A percentile compares a stretch with the other conserved stretches of the same genome.
phyloP scores from a whole-genome alignment of 2,888 invertebrate species.

The Sinopyrophorus schimmeli region DNA sequence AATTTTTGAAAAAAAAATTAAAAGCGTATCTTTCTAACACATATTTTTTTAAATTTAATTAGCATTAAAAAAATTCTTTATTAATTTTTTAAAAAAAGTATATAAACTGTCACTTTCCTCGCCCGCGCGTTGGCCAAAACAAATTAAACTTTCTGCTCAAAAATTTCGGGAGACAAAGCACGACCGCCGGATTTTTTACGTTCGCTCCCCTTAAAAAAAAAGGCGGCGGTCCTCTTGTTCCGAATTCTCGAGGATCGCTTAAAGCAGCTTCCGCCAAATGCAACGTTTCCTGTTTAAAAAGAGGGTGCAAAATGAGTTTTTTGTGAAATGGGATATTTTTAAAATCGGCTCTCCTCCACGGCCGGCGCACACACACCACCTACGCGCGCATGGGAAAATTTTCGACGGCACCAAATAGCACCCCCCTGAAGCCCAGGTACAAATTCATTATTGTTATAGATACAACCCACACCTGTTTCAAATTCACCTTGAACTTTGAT shows the following conservation, averaged over 20 bases:
- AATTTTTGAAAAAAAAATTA: too few species aligned
- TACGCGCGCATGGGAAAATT: constrained; percentile 38
- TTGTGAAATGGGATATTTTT: constrained; percentile 51
- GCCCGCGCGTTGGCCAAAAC: too few species aligned
- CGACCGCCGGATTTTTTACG: too few species aligned
- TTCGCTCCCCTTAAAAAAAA: too few species aligned
- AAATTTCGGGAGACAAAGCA: too few species aligned
- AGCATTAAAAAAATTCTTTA: too few species aligned
- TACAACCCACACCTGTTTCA: constrained; percentile 39
- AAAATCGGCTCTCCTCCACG: constrained; percentile 35
- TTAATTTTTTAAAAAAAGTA: too few species aligned
- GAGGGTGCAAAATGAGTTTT: constrained; percentile 49
- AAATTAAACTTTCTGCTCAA: too few species aligned
- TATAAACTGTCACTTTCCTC: too few species aligned
- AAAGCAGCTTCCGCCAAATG: constrained; percentile 41
- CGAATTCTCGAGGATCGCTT: constrained; percentile 10
- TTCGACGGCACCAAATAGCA: constrained; percentile 26
- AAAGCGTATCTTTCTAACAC: too few species aligned
- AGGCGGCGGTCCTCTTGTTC: constrained; percentile 12
- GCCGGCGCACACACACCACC: constrained; percentile 26
- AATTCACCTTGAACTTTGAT: constrained; percentile 39
- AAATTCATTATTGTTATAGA: constrained; percentile 32
- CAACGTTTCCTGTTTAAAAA: constrained; percentile 46
- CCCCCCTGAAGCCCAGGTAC: constrained; percentile 25
- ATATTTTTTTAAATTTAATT: too few species aligned